Conservation (phyloP, 2,113 vertebrate genomes). For the Mirounga angustirostris region DNA sequence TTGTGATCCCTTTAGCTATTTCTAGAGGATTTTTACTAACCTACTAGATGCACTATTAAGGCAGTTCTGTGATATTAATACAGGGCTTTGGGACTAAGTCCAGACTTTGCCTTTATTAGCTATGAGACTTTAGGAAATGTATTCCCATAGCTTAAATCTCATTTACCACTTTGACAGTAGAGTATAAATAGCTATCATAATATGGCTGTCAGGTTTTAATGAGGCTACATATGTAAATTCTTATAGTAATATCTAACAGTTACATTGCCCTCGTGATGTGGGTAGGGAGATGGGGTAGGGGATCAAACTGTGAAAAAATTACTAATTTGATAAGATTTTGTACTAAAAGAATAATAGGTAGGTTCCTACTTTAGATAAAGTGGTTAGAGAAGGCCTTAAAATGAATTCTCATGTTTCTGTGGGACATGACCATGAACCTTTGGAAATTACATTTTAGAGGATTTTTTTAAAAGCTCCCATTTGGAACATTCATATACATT, state of each 20-base stretch:
- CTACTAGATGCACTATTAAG: neutral
- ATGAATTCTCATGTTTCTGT: conserved; percentile 29
- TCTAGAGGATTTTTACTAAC: neutral
- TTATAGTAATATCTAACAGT: neutral
- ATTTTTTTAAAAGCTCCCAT: neutral
- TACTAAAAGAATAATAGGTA: neutral
- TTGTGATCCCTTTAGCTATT: neutral
- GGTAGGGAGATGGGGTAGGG: neutral
- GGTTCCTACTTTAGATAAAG: neutral
- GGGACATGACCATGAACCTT: conserved; percentile 2
- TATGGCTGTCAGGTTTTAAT: neutral
- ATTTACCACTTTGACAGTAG: conserved; percentile 3
- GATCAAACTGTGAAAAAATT: neutral
- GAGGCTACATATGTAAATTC: neutral
- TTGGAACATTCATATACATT: conserved; percentile 9
- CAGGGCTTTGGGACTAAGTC: neutral
- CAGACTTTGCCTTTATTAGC: neutral
- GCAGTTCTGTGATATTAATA: neutral
- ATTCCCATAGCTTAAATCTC: conserved; percentile 16
- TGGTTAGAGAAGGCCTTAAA: neutral
- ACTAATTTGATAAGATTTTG: conserved; percentile 9
- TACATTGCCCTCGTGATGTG: neutral
- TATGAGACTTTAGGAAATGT: conserved; percentile 38
- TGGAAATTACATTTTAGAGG: conserved; percentile 3
- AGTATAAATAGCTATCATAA: neutral